Evolutionary conservation across 1,140 invertebrate species (phyloP), one percentile per base, ranked within the genome.

Genomic region (Aplysia californica): DNA sequence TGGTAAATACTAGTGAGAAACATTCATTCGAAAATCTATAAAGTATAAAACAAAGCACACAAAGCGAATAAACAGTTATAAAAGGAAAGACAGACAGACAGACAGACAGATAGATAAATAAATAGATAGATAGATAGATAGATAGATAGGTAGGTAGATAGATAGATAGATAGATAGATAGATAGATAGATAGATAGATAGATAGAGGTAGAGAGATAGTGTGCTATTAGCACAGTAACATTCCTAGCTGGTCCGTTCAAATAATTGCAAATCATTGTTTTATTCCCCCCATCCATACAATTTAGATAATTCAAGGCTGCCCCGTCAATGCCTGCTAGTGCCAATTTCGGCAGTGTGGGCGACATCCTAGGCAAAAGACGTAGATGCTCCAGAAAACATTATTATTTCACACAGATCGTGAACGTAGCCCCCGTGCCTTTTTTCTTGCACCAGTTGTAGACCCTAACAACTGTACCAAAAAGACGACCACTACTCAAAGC

Each of bases 41-140:
- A n/a, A n/a, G n/a, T n/a, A n/a, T n/a, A n/a, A n/a, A n/a, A n/a
- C n/a, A n/a, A n/a, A n/a, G n/a, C n/a, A n/a, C n/a, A n/a, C n/a
- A n/a, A n/a, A n/a, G n/a, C n/a, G n/a, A n/a, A n/a, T n/a, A n/a
- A n/a, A n/a, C n/a, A n/a, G n/a, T n/a, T n/a, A 75, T 39, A 79
- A 64, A 80, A 44, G 78, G 61, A 80, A 6, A 78, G 70, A 80
- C 38, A 79, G 68, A 79, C n/a, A 80, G 61, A 79, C 44, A 79
- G 67, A 79, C 33, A 79, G 56, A 79, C 36, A 79, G 66, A 81
- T 31, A 81, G 72, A 79, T 15, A 73, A 31, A 73, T 20, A 56
- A 55, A 56, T 4, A 56, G 44, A 56, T 21, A 55, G 44, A 58
- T 21, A 58, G 69, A 72, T 20, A 72, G 55, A 73, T 18, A 59